Evolutionary conservation across 2,113 vertebrate species (phyloP), one percentile per base, ranked within the genome.

Genomic region (Benitochromis conjunctus): DNA sequence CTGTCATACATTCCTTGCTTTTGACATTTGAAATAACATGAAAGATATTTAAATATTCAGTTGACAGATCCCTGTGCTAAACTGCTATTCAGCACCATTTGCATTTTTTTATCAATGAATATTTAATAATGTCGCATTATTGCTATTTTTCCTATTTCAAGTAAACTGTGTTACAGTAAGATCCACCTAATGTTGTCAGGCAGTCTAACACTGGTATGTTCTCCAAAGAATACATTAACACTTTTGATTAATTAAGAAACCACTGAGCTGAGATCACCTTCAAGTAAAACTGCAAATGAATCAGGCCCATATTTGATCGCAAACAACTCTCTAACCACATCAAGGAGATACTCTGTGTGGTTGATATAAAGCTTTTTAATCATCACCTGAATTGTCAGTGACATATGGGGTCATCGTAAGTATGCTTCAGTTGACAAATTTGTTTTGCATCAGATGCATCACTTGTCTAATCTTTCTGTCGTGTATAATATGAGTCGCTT

Each of bases 401-500:
- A 31, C 71, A 34, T 19, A 7, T 53, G 6, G 18, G 2, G 14
- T 60, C 77, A 2, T 66, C 36, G 48, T 18, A 10, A 76, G 4
- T 29, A 21, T 82, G 26, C 83, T 80, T 60, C 10, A 48, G 38
- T 60, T 51, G n/a, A 41, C n/a, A 71, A 55, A n/a, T 74, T 77
- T 79, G 78, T 78, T 83, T 57, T 79, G 53, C 9, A 38, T 51
- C 21, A 43, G 34, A 83, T 13, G 19, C 31, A 2, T 76, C 43
- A 8, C 77, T 80, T 58, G 13, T n/a, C 54, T 58, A 66, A 14
- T 31, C 46, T 62, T 51, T 51, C 26, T 53, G 18, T 26, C 36
- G 3, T 85, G 84, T 92, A 89, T 86, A 77, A 86, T 86, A 64
- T 82, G 82, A 90, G 85, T 88, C 82, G 38, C 74, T 90, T 16